phyloP scores from a whole-genome alignment of 2,113 vertebrate species.

The Sialia sialis region DNA sequence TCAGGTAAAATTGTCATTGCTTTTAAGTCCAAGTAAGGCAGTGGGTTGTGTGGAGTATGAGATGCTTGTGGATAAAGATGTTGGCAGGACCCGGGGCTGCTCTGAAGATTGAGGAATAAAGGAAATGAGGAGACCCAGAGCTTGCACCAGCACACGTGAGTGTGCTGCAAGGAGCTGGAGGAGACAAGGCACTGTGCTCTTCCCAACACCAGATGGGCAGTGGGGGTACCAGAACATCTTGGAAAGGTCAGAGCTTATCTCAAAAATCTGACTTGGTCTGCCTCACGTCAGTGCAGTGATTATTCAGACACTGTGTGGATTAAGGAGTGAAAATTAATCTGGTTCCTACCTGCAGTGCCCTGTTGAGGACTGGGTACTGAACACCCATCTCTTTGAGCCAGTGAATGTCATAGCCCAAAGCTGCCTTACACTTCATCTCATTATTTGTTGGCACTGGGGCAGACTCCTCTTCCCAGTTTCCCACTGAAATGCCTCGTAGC shows the following conservation, averaged over 20 bases:
- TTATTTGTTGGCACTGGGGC: background rate
- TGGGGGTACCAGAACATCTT: background rate
- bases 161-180: background rate
- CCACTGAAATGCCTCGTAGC: accelerated
- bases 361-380: background rate
- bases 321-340: background rate
- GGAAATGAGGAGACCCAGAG: background rate
- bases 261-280: background rate
- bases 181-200: background rate
- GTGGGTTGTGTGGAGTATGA: background rate
- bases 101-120: background rate
- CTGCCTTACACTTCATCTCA: background rate
- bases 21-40: constrained; percentile 46
- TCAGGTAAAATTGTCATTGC: constrained; percentile 38
- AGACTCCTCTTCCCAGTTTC: background rate
- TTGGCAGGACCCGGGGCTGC: background rate
- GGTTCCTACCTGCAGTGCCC: background rate
- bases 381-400: background rate
- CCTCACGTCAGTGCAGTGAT: background rate
- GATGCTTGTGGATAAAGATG: constrained; percentile 8
- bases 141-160: background rate
- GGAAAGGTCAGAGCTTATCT: background rate
- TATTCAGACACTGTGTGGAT: background rate
- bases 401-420: background rate
- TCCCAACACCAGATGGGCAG: background rate